Evolutionary conservation across 2,888 invertebrate species (phyloP), one percentile per base, ranked within the genome.

Genomic region (Sesamia inferens): DNA sequence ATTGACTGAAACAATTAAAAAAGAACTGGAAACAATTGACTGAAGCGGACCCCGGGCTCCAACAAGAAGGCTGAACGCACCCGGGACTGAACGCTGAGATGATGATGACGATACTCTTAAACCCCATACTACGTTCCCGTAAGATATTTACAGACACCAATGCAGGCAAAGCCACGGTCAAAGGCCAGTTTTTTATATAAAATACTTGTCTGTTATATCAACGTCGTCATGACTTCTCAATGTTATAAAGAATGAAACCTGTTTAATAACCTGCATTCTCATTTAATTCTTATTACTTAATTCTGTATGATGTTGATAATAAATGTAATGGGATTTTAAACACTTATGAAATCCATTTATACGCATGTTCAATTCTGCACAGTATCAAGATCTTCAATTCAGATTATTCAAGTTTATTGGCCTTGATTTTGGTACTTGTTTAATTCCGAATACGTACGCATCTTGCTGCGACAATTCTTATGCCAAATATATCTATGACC

Each of bases 221-320:
- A 55, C 14, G 42, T 61, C 10, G 5, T 58, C 48, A 48, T 11
- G 22, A 44, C 47, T 68, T 58, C 22, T 64, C 7, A 47, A 63
- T 55, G 16, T 44, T 67, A 65, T 59, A 51, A 31, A 57, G 22
- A 55, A 63, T 42, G 8, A 58, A 82, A 80, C 79, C 57, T 7
- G 82, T 78, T 64, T 7, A 31, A 47, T 24, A 42, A 55, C 48
- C 68, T 77, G 8, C 31, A 55, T 19, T 61, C 66, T 78, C 24
- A 47, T 76, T 61, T 64, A 67, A 55, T 55, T 73, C 19, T 71
- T 68, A 82, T 82, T 39, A 59, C 58, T 72, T 68, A 19, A 66
- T 82, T 59, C 31, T 44, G 39, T 16, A 47, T 39, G 42, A 16
- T 58, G 6, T 44, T 58, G 16, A 51, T 39, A 14, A 59, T 61